Base-by-base conservation (phyloP, 64 coral and sea anemone genomes). In the Catalaphyllia jardinei region DNA sequence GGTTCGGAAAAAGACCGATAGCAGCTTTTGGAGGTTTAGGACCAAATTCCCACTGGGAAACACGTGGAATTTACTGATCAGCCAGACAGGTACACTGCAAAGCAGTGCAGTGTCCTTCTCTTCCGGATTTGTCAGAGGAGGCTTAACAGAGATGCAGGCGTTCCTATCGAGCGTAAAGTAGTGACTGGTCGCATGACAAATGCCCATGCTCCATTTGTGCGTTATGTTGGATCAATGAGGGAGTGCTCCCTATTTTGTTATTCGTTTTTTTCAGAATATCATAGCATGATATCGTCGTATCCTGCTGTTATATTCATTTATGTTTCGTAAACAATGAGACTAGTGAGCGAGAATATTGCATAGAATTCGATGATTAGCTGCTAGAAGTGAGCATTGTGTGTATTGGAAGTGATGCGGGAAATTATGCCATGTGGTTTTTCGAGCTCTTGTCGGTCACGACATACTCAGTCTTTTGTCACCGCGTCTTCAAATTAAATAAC, bases 361-460 rank as follows among this genome's bases (percentile, higher is more conserved):
- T 19, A 17, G 57, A 63, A 33, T 19, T 22, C 39, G 31, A 38
- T 24, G 76, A 27, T 85, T 39, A 85, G 62, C 62, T 85, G 81
- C 52, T 33, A 20, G 19, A 7, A 67, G 57, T 42, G 39, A 71
- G 63, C 81, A 85, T 39, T 38, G 61, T 71, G 62, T 85, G 63
- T 52, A 29, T 27, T 16, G 71, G 25, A 24, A 0, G 65, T 8
- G 22, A 3, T 22, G 65, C 25, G 25, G 10, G 10, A 85, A 71
- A 85, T 85, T 69, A 85, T 85, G 81, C 81, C 81, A 85, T 85
- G 81, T 85, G 81, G 62, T 71, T 39, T n/a, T 71, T n/a, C 10
- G 81, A 71, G 24, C 14, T 20, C 20, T 25, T 71, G 35, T n/a
- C 6, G 33, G 33, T 35, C 3, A 35, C 33, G 33, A 50, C 49